phyloP scores from a whole-genome alignment of 2,888 invertebrate genomes.

The Ypsolopha sequella region DNA sequence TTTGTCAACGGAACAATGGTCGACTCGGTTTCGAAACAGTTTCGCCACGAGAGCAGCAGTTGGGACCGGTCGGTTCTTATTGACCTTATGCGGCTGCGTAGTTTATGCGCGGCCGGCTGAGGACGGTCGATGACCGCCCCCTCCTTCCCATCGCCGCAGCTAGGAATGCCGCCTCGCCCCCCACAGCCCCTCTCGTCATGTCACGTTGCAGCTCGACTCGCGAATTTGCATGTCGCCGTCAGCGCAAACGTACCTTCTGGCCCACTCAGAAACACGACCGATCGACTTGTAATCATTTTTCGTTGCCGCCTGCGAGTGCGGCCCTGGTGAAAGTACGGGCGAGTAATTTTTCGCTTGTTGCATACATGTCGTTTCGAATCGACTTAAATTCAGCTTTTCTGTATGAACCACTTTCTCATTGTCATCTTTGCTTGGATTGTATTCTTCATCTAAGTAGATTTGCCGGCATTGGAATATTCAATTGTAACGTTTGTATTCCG shows the following conservation, averaged over 20 bases:
- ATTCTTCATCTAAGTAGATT: constrained; percentile 1
- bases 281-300: constrained; percentile 14
- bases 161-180: constrained; percentile 46
- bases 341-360: constrained; percentile 15
- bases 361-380: no score
- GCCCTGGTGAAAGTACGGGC: constrained; percentile 25
- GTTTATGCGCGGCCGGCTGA: constrained; percentile 59
- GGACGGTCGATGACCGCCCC: constrained; percentile 67
- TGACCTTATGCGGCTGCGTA: constrained; percentile 67
- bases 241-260: constrained; percentile 8
- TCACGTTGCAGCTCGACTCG: constrained; percentile 60
- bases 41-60: constrained; percentile 9
- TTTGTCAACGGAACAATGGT: constrained; percentile 42
- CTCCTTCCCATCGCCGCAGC: constrained; percentile 24
- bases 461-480: constrained; percentile 13
- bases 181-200: constrained; percentile 35
- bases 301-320: constrained; percentile 8
- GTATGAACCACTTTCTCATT: no score
- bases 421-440: no score
- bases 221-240: constrained; percentile 51
- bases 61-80: constrained; percentile 18
- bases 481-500: background rate
- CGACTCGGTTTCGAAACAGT: constrained; percentile 38
- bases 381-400: background rate
- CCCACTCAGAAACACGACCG: constrained; percentile 23